Evolutionary conservation across 2,797 vertebrate species (phyloP), one percentile per base, ranked within the genome.

Genomic region (Parotocinclus haroldoi): DNA sequence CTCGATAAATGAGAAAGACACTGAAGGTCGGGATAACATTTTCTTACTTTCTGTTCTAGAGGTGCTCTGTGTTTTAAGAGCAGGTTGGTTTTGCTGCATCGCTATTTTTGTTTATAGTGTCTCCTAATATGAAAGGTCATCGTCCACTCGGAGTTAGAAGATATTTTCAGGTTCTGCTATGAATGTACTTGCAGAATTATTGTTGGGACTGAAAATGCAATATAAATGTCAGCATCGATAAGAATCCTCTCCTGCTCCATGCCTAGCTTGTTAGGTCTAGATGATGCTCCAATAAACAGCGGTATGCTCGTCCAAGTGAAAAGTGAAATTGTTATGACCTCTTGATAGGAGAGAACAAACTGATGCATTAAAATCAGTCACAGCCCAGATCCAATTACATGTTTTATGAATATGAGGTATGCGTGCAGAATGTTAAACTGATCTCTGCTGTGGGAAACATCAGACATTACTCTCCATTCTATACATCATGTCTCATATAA

Each of bases 381-480:
- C 44, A 62, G 62, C 63, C 68, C 38, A 73, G 72, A 79, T 78
- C 73, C 78, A 79, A 76, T 77, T 78, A 76, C 75, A 76, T 81
- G 74, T 81, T 79, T 76, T 70, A 77, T 79, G 71, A 76, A 74
- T 72, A 61, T 64, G 69, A 71, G 58, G 72, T 66, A 36, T 17
- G 56, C 59, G 67, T 65, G 9, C 36, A 58, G 71, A 81, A 79
- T 79, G 72, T 71, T 81, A 72, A 78, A 70, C 69, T 55, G 50
- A 49, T 50, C 52, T 64, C 13, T 16, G 66, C 44, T 58, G 63
- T 57, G 44, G 62, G 58, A 69, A 51, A 49, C 66, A 70, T 56
- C 52, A 55, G 46, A 39, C 14, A 11, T 58, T 62, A 16, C 44
- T 45, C 40, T 49, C 19, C 51, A 51, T 60, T 59, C 19, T 27